A percentile compares a stretch with the other conserved stretches of the same genome.
Conservation (phyloP, 1,140 invertebrate genomes). For the Microplitis demolitor region DNA sequence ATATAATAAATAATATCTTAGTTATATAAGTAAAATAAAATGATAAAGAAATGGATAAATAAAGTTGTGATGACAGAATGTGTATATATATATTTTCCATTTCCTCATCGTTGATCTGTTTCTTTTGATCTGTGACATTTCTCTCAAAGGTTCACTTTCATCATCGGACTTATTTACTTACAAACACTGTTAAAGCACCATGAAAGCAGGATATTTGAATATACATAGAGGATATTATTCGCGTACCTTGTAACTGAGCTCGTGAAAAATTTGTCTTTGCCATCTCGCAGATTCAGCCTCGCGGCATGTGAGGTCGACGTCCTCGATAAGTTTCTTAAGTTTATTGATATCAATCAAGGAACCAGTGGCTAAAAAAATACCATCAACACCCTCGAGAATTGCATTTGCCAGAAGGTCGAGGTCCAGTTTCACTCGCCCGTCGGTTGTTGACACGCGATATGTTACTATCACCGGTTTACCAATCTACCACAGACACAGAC, state of each 20-base stretch:
- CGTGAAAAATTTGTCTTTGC: constrained; percentile 75
- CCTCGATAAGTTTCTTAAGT: constrained; percentile 69
- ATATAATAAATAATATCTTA: no score
- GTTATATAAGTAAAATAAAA: constrained; percentile 22
- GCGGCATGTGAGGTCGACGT: constrained; percentile 72
- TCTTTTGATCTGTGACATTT: no score
- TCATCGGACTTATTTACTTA: no score
- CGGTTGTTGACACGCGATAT: constrained; percentile 68
- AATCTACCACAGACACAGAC: constrained; percentile 12
- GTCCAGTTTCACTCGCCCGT: constrained; percentile 72
- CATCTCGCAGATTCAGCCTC: constrained; percentile 86
- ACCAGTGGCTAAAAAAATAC: constrained; percentile 77
- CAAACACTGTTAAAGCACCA: background rate
- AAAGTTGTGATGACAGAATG: no score
- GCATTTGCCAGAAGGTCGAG: constrained; percentile 78
- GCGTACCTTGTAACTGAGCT: constrained; percentile 70
- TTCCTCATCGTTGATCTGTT: no score
- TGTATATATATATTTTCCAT: no score
- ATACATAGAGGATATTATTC: background rate
- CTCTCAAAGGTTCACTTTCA: no score
- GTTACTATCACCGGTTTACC: constrained; percentile 72
- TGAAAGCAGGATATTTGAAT: background rate
- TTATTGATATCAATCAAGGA: constrained; percentile 71
- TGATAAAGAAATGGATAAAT: constrained; percentile 71
- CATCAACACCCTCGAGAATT: constrained; percentile 78